Conservation (phyloP, 2,888 invertebrate genomes). For the Cybosia mesomella region DNA sequence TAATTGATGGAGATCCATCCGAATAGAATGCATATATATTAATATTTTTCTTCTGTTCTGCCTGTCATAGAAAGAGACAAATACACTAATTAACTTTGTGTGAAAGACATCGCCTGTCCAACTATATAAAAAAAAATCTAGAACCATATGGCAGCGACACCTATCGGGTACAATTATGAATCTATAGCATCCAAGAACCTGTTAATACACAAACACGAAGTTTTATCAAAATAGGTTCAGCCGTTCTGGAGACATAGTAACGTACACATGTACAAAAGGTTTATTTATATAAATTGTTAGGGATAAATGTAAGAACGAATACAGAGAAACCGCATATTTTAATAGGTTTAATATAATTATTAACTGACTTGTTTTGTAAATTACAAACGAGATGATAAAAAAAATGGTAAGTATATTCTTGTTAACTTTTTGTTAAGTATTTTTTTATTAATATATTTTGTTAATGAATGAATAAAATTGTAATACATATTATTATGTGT, state of each 20-base stretch:
- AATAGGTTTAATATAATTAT: not conserved
- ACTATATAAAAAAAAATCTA: no score
- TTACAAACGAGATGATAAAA: not conserved
- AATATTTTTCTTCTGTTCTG: no score
- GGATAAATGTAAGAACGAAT: not conserved
- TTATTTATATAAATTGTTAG: not conserved
- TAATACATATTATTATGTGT: not conserved
- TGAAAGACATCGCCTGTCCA: no score
- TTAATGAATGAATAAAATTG: not conserved
- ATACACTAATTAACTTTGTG: no score
- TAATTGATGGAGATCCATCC: no score
- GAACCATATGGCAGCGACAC: no score
- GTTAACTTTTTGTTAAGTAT: not conserved
- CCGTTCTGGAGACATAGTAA: not conserved
- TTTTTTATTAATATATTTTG: conserved; percentile 1
- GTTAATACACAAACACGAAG: not conserved
- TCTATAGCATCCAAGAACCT: not conserved
- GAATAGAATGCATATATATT: no score
- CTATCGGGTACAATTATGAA: no score
- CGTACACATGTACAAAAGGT: not conserved
- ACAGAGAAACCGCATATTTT: not conserved
- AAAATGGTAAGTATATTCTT: not conserved
- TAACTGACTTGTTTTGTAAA: not conserved
- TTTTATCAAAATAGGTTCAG: not conserved
- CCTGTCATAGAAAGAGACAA: no score